phyloP scores from a whole-genome alignment of 2,888 invertebrate species.

The Drosophila neutralis region DNA sequence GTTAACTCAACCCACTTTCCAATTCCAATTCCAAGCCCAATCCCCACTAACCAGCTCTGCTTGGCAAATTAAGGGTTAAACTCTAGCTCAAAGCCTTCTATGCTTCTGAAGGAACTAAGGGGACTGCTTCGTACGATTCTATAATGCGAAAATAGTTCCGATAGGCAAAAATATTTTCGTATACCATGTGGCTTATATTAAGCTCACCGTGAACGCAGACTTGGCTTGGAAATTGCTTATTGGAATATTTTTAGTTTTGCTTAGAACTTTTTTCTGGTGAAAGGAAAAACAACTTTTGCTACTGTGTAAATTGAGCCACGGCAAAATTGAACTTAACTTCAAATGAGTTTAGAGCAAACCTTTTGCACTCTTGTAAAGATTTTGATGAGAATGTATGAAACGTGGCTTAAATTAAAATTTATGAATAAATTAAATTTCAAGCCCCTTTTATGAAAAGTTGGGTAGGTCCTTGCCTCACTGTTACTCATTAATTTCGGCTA shows the following conservation, averaged over 20 bases:
- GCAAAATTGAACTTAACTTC: not conserved
- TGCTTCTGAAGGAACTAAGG: constrained; percentile 1
- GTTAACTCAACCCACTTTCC: not conserved
- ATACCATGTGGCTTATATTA: constrained; percentile 1
- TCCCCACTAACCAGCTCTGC: constrained; percentile 15
- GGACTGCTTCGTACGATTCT: constrained; percentile 2
- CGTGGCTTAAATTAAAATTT: not conserved
- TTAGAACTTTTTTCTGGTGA: not conserved
- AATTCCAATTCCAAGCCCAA: not conserved
- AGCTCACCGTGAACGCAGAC: not conserved
- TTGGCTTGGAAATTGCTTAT: not conserved
- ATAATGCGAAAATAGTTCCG: constrained; percentile 20
- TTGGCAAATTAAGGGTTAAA: constrained; percentile 52
- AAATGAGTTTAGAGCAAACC: not conserved
- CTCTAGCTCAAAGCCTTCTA: constrained; percentile 12
- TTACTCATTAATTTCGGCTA: not conserved
- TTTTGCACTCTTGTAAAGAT: not conserved
- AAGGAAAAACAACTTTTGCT: not conserved
- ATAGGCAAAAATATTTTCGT: constrained; percentile 40
- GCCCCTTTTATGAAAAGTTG: not conserved
- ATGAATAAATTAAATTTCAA: not conserved
- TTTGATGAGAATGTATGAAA: not conserved
- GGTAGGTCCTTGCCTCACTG: not conserved
- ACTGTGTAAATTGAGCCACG: not conserved
- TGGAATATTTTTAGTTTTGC: not conserved